Conservation (phyloP, 2,888 invertebrate species). For the Polydrusus tereticollis region DNA sequence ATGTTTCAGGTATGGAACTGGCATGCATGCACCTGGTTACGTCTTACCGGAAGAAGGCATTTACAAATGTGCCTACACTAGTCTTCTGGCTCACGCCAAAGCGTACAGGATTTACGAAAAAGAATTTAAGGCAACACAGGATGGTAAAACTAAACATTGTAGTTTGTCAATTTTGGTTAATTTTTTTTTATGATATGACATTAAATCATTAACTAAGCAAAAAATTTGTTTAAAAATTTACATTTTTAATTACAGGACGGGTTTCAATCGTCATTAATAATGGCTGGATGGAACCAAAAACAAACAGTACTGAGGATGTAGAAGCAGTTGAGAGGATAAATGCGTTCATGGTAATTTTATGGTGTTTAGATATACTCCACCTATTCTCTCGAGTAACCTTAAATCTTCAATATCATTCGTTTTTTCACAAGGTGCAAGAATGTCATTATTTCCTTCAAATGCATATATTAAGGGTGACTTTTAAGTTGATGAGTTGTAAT, state of each 20-base stretch:
- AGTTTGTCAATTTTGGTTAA: no score
- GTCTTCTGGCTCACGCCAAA: constrained; percentile 66
- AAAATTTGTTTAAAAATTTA: not conserved
- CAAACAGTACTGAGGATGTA: constrained; percentile 23
- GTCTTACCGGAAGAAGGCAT: constrained; percentile 54
- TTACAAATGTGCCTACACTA: constrained; percentile 71
- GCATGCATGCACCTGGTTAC: constrained; percentile 42
- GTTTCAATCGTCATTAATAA: constrained; percentile 35
- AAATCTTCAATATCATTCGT: no score
- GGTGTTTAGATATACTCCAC: no score
- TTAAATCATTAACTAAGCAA: not conserved
- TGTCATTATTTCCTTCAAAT: no score
- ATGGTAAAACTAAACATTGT: not conserved
- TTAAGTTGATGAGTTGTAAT: no score
- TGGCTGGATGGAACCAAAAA: constrained; percentile 33
- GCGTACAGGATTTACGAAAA: constrained; percentile 64
- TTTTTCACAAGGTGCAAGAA: no score
- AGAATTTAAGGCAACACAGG: constrained; percentile 61
- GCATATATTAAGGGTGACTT: no score
- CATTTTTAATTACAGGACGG: constrained; percentile 18
- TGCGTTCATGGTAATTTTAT: constrained; percentile 33
- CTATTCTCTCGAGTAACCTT: no score
- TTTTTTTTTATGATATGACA: no score
- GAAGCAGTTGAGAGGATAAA: constrained; percentile 35
- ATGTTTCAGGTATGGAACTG: constrained; percentile 19